Evolutionary conservation across 2,797 vertebrate genomes (phyloP), one percentile per base, ranked within the genome.

Genomic region (Chaetodon trifasciatus): DNA sequence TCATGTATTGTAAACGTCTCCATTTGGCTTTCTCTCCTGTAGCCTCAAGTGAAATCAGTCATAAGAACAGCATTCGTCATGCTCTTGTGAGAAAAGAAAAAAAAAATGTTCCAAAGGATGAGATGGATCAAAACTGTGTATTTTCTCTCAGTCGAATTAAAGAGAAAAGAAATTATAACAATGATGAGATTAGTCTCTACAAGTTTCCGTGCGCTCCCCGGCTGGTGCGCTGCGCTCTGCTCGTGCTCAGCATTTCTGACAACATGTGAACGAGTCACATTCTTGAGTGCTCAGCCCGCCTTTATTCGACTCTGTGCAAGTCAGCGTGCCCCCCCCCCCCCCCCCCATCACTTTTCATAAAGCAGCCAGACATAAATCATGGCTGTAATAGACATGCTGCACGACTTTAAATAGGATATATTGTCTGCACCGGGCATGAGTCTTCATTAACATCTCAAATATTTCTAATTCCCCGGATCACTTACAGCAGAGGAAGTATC

Each of bases 1-100:
- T 95, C 93, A 3, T 94, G 89, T n/a, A 94, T 75, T 0, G 95
- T 96, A 60, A 93, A 93, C 6, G 95, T 90, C 90, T 96, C 96
- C 96, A 96, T 96, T 15, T 71, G 35, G 70, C 49, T 3, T 13
- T 40, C n/a, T 82, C 55, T 70, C 53, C 56, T 35, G 0, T 0
- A 40, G 44, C 74, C 52, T 88, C 79, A 84, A 56, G 83, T 86
- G 1, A 83, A 81, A 68, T 74, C 82, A 70, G 75, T 76, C 64
- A 81, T 3, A 15, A 8, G 62, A 69, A 17, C 49, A 49, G 52
- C 42, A 40, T 39, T 32, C 44, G 50, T 76, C 85, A 86, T 83
- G 72, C 76, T 82, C 78, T 6, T 49, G 35, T 1, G 35, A 44
- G 5, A 28, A 10, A 68, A 28, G 8, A 61, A 70, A 42, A 35